Evolutionary conservation across 1,140 invertebrate species (phyloP), one percentile per base, ranked within the genome.

Genomic region (Polyergus mexicanus): DNA sequence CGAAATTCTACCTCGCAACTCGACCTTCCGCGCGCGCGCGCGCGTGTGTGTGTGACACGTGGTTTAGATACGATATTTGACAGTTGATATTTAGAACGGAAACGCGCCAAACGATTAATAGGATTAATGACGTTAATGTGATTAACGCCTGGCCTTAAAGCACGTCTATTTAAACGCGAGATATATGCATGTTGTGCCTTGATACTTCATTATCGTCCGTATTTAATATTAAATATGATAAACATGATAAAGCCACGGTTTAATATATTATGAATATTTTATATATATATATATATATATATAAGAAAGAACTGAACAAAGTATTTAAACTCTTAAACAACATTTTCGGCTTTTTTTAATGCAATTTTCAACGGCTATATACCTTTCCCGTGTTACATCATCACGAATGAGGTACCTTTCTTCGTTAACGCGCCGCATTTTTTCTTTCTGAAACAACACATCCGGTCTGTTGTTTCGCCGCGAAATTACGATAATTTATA

Each of bases 401-500:
- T 28, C 25, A 16, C 19, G 10, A 28, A 62, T 1, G 41, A 25
- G 54, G 13, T 11, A n/a, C 3, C 8, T 77, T 13, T n/a, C 38
- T 35, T 32, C 16, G 11, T 77, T 63, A 62, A n/a, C 22, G 16
- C 58, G 6, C 10, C 44, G 13, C 10, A n/a, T 62, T 22, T 13
- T 38, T 58, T 22, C 19, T 38, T 19, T 3, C 56, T n/a, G 58
- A 63, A 77, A 63, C 32, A 32, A 32, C 32, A 32, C n/a, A 77
- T 8, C 8, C 38, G 19, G 32, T 10, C 10, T n/a, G 10, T 51
- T 16, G 22, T 41, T 75, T 58, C 3, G 13, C 6, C 16, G 38
- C 10, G 19, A 77, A 63, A 28, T n/a, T 77, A 28, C 38, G 25
- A 22, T 47, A 62, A 76, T 76, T 76, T 76, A 62, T 32, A 58